Evolutionary conservation across 2,888 invertebrate species (phyloP).

Genomic region (Ormyrus nitidulus): DNA sequence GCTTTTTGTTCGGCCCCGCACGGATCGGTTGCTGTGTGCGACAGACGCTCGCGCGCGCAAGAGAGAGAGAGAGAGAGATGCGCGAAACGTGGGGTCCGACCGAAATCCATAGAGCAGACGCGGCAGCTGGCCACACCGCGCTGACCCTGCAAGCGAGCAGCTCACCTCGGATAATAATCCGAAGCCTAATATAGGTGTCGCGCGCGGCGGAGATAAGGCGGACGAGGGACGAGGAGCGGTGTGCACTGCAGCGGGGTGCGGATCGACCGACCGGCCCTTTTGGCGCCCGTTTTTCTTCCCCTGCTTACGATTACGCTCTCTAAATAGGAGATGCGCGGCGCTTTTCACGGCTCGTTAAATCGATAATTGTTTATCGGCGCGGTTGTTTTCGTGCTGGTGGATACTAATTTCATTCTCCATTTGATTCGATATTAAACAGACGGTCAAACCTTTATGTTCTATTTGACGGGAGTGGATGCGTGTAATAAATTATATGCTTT

Average conservation of each 20-base stretch:
- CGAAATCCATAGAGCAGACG: neutral
- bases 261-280: neutral
- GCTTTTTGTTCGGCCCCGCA: slow-evolving; percentile 56
- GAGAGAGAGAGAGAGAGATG: neutral
- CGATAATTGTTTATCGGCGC: slow-evolving; percentile 41
- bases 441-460: neutral
- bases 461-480: neutral
- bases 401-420: slow-evolving; percentile 36
- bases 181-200: slow-evolving; percentile 27
- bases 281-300: neutral
- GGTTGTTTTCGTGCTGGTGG: neutral
- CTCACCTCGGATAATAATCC: slow-evolving; percentile 44
- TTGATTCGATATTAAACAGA: slow-evolving; percentile 1
- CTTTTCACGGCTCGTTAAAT: slow-evolving; percentile 47
- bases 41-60: no score
- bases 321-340: neutral
- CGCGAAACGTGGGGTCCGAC: slow-evolving; percentile 39
- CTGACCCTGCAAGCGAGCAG: slow-evolving; percentile 39
- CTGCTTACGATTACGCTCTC: neutral
- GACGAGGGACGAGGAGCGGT: neutral
- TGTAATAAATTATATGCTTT: no score
- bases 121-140: slow-evolving; percentile 61
- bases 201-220: slow-evolving; percentile 26
- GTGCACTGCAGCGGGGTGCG: neutral
- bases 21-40: slow-evolving; percentile 34